phyloP scores from a whole-genome alignment of 2,888 invertebrate species.

The Acholoe squamosa region DNA sequence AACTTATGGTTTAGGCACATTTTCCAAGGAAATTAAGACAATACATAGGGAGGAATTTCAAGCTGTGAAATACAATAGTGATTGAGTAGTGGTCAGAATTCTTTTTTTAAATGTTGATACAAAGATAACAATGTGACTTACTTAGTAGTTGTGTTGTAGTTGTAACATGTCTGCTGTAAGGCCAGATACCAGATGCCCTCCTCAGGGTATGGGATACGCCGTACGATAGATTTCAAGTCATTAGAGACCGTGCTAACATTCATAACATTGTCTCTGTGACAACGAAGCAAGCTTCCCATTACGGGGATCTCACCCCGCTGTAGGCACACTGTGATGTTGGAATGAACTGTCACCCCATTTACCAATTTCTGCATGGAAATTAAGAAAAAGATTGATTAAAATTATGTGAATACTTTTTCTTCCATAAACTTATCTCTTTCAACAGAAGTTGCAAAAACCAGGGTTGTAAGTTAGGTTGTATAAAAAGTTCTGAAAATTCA shows the following conservation, averaged over 20 bases:
- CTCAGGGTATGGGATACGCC: constrained; percentile 91
- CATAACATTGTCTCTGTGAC: constrained; percentile 14
- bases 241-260: background rate
- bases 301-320: constrained; percentile 43
- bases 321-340: constrained; percentile 53
- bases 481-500: no score
- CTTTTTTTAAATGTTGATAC: no score
- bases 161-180: constrained; percentile 88
- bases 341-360: background rate
- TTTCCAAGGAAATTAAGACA: no score
- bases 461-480: no score
- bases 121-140: background rate
- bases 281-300: background rate
- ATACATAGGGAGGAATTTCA: no score
- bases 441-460: no score
- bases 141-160: constrained; percentile 26
- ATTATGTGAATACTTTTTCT: no score
- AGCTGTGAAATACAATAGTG: no score
- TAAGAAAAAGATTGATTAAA: no score
- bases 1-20: background rate
- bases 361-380: no score
- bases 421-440: no score
- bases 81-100: no score
- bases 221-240: background rate
- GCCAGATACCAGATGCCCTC: constrained; percentile 92